A percentile compares a stretch with the other conserved stretches of the same genome.
Conservation (phyloP, 2,113 vertebrate species). For the Meles meles region DNA sequence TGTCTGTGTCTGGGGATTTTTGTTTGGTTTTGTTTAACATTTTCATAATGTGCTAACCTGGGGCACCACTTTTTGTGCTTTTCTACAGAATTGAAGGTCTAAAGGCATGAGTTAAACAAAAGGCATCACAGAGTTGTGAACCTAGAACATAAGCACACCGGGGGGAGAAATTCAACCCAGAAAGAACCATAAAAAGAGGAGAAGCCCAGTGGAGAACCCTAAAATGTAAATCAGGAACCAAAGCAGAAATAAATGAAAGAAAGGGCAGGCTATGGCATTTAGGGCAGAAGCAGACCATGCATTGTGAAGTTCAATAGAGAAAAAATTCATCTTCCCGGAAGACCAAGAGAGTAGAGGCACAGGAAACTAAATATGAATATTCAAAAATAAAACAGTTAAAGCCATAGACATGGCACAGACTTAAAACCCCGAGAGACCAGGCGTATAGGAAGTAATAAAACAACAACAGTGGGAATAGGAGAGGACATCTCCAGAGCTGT, state of each 20-base stretch:
- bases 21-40: slow-evolving; percentile 22
- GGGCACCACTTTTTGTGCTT: neutral
- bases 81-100: neutral
- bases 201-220: neutral
- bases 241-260: neutral
- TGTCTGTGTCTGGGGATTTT: slow-evolving; percentile 28
- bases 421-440: neutral
- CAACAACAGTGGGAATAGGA: neutral
- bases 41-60: slow-evolving; percentile 2
- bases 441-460: neutral
- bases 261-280: neutral
- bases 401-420: neutral
- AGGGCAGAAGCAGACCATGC: neutral
- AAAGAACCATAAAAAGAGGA: neutral
- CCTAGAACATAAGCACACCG: neutral
- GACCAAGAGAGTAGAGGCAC: neutral
- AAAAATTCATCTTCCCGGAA: neutral
- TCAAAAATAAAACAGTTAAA: slow-evolving; percentile 12
- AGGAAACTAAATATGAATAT: neutral
- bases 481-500: neutral
- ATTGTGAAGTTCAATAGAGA: neutral
- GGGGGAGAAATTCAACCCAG: neutral
- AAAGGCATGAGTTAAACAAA: neutral
- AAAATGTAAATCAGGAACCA: neutral
- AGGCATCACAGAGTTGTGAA: neutral